Evolutionary conservation across 53 echinoderm and acorn worm genomes (phyloP), one percentile per base, ranked within the genome.

Genomic region (Paracentrotus lividus): DNA sequence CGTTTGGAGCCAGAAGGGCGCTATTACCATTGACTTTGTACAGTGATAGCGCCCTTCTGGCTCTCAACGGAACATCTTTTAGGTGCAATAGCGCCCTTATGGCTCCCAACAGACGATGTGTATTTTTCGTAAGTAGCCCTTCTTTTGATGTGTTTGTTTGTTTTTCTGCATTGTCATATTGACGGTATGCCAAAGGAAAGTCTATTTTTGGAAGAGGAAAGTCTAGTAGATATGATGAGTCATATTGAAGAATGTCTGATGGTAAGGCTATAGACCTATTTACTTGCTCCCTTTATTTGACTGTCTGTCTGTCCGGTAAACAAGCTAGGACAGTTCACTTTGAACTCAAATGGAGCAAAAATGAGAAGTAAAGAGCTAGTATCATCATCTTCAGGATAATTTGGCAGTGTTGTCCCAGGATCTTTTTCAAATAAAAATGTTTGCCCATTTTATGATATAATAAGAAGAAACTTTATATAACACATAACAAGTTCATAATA

Each of bases 131-230:
- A 81, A 27, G 40, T 49, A 1, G 81, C 26, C 10, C 8, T 81
- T 24, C 33, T 44, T 81, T 24, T 72, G n/a, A 32, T 49, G 24
- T 47, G 9, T 47, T n/a, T n/a, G 14, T 81, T n/a, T 81, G 77
- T 67, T 4, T 18, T 36, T 4, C 23, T 76, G 43, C 43, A 43
- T 21, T 21, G 42, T 44, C 27, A 81, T 81, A 47, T 81, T 24
- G 81, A 81, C 47, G 81, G 81, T 81, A 81, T 81, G 81, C 81
- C 81, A 81, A 81, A 81, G 47, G n/a, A 81, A 81, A 44, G 24
- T 81, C 81, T 81, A 81, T 81, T 45, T 81, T 81, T 81, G 81
- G 81, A 81, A 81, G 81, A 81, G 81, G 81, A 81, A 81, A 81
- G 81, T 81, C 81, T 47, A 45, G n/a, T 49, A n/a, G 47, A 26